Percentiles rank a stretch among this genome's conserved stretches.
phyloP scores from a whole-genome alignment of 2,888 invertebrate species.

The Anorthoa munda region DNA sequence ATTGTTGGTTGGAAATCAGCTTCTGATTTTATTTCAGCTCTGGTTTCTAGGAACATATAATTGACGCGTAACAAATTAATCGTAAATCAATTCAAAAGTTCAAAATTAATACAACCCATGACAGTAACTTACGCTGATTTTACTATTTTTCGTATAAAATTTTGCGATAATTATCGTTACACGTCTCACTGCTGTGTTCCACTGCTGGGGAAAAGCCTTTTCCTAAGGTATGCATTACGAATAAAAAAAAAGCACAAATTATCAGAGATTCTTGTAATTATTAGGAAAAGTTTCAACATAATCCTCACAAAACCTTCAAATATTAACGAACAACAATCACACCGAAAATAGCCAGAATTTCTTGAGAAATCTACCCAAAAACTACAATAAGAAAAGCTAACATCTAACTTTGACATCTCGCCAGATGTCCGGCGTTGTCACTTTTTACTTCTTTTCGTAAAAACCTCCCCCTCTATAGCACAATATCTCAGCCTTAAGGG shows the following conservation, averaged over 20 bases:
- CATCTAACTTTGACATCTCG: conserved; percentile 53
- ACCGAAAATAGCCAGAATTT: conserved; percentile 2
- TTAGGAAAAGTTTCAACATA: not conserved
- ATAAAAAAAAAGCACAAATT: not conserved
- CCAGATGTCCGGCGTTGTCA: conserved; percentile 55
- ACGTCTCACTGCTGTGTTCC: too few relatives aligned
- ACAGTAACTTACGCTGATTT: too few relatives aligned
- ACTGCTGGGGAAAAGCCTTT: too few relatives aligned
- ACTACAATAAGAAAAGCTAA: conserved; percentile 42
- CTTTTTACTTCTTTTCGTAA: conserved; percentile 57
- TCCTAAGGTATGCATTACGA: not conserved
- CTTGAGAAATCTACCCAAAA: conserved; percentile 13
- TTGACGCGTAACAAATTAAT: too few relatives aligned
- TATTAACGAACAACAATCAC: conserved; percentile 19
- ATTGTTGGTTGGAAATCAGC: not conserved
- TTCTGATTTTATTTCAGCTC: not conserved
- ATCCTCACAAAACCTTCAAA: conserved; percentile 22
- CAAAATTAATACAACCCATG: too few relatives aligned
- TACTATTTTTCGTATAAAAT: too few relatives aligned
- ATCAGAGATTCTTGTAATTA: too few relatives aligned
- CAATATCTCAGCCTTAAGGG: conserved; percentile 30
- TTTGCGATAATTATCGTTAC: too few relatives aligned
- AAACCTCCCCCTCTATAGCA: conserved; percentile 35
- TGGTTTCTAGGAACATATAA: too few relatives aligned
- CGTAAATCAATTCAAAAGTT: too few relatives aligned